phyloP scores from a whole-genome alignment of 2,113 vertebrate species.

The Callopanchax toddi region DNA sequence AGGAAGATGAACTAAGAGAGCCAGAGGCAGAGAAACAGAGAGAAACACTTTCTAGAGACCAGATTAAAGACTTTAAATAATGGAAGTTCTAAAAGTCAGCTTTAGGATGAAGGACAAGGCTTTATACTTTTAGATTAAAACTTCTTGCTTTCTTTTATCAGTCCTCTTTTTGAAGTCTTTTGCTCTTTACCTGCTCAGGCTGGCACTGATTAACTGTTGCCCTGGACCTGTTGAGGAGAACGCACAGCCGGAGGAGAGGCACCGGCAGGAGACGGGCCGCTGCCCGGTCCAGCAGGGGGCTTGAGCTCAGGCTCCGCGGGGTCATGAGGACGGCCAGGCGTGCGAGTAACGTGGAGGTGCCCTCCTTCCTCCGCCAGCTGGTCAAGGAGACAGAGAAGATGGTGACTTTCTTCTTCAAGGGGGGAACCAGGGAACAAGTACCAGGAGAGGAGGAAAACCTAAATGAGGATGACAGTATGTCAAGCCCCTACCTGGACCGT shows the following conservation, averaged over 20 bases:
- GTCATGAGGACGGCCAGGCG: conserved; percentile 76
- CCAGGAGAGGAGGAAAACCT: conserved; percentile 53
- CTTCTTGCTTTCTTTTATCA: conserved; percentile 2
- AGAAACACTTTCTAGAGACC: background rate
- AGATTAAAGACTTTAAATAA: background rate
- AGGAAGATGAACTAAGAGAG: conserved; percentile 4
- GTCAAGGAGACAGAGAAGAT: conserved; percentile 80
- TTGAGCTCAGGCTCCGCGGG: conserved; percentile 54
- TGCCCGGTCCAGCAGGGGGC: conserved; percentile 51
- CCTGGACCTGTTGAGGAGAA: conserved; percentile 71
- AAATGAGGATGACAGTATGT: conserved; percentile 57
- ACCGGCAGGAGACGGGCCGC: conserved; percentile 51
- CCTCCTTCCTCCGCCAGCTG: conserved; percentile 79
- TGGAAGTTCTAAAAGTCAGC: background rate
- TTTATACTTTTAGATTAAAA: background rate
- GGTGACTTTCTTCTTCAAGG: conserved; percentile 82
- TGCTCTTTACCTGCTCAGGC: conserved; percentile 30
- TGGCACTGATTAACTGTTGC: conserved; percentile 37
- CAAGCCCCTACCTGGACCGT: conserved; percentile 71
- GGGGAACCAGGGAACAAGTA: conserved; percentile 55
- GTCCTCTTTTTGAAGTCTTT: background rate
- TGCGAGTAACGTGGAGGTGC: conserved; percentile 79
- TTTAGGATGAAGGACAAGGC: conserved; percentile 4
- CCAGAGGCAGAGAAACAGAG: background rate
- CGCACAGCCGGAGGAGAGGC: conserved; percentile 46